phyloP scores from a whole-genome alignment of 2,888 invertebrate genomes.

The Microplitis deprimator region DNA sequence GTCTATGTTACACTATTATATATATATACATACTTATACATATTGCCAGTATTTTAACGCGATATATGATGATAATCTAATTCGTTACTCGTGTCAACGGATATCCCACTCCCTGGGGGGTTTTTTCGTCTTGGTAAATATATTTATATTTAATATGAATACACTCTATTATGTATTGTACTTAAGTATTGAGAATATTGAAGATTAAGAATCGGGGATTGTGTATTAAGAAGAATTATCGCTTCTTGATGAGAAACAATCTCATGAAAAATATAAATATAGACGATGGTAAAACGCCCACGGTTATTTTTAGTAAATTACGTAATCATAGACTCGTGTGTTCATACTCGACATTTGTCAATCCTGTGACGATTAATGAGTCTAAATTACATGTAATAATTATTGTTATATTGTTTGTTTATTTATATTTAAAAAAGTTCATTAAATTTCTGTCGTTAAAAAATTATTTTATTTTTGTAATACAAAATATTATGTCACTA shows the following conservation, averaged over 20 bases:
- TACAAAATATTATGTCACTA: too few species aligned
- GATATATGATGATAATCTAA: conserved; percentile 23
- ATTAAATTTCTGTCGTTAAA: too few species aligned
- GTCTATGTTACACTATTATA: neutral
- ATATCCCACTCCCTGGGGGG: conserved; percentile 20
- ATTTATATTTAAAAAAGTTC: neutral
- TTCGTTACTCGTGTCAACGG: conserved; percentile 20
- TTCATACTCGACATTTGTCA: neutral
- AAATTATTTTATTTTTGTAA: too few species aligned
- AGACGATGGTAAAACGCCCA: neutral
- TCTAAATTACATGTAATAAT: neutral
- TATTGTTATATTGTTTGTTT: neutral
- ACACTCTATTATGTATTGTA: too few species aligned
- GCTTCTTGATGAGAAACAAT: neutral
- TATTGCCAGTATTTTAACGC: neutral
- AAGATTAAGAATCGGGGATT: neutral
- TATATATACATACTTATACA: conserved; percentile 13
- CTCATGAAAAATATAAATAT: neutral
- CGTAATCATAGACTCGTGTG: neutral
- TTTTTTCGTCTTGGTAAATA: neutral
- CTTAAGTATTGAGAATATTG: too few species aligned
- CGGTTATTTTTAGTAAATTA: neutral
- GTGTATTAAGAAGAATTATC: neutral
- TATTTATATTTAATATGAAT: too few species aligned
- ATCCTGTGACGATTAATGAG: neutral